Evolutionary conservation across 2,113 vertebrate genomes (phyloP).

Genomic region (cat (Felis catus)): DNA sequence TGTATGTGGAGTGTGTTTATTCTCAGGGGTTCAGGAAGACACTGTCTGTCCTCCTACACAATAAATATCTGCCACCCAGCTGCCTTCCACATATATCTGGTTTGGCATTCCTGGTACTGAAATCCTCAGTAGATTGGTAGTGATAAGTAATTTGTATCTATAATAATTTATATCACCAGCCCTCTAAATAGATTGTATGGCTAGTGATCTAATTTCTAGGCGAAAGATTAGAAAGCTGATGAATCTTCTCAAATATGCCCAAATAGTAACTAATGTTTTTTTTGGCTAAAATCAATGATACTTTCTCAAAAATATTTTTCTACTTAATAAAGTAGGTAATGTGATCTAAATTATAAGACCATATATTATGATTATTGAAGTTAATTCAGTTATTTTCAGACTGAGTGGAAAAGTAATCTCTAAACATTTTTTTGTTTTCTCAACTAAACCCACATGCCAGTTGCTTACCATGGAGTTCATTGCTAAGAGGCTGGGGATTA

Average conservation of each 20-base stretch:
- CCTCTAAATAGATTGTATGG: not conserved
- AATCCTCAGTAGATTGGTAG: not conserved
- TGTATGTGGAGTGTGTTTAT: not conserved
- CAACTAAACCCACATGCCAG: not conserved
- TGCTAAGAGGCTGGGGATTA: not conserved
- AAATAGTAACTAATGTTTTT: not conserved
- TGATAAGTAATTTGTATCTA: not conserved
- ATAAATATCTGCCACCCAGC: not conserved
- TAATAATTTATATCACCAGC: not conserved
- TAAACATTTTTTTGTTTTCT: not conserved
- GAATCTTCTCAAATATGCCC: not conserved
- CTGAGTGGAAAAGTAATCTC: not conserved
- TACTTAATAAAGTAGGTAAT: not conserved
- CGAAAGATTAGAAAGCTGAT: not conserved
- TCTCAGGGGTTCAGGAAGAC: not conserved
- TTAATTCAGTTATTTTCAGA: not conserved
- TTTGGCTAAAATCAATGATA: not conserved
- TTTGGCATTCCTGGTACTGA: not conserved
- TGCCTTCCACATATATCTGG: not conserved
- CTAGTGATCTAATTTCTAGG: constrained; percentile 6
- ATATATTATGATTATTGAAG: not conserved
- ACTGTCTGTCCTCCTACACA: not conserved
- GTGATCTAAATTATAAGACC: not conserved
- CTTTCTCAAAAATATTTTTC: not conserved
- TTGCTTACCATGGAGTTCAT: not conserved